Percentiles rank a stretch among this genome's conserved stretches.
These are phyloP conservation scores for Caenorhabditis sp. DNA, from an alignment of 2,888 invertebrate species.

Conservation along the genomic window DNA sequence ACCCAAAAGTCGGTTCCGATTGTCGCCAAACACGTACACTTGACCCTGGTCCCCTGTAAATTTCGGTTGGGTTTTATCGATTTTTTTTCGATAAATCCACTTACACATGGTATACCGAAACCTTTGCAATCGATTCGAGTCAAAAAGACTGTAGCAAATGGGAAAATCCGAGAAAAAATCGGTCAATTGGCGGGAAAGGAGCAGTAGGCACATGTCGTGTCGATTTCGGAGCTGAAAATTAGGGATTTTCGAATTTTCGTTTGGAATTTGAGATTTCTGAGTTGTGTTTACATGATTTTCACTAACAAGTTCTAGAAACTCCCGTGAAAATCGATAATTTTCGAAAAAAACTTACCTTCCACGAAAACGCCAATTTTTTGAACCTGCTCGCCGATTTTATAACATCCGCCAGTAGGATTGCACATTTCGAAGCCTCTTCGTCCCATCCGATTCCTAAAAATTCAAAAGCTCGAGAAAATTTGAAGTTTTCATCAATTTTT, in stretches of 20 bases:
- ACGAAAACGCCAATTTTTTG: slow-evolving; percentile 9
- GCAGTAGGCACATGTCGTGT: slow-evolving; percentile 5
- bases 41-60: slow-evolving; percentile 18
- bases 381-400: neutral
- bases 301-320: too few relatives aligned
- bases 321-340: neutral
- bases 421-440: neutral
- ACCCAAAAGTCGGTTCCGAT: slow-evolving; percentile 5
- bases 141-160: neutral
- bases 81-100: too few relatives aligned
- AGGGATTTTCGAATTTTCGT: neutral
- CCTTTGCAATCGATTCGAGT: neutral
- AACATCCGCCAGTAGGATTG: neutral
- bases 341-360: slow-evolving; percentile 2
- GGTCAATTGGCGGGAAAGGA: neutral
- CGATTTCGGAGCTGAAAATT: slow-evolving; percentile 4
- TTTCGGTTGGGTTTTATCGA: too few relatives aligned
- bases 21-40: slow-evolving; percentile 24
- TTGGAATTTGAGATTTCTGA: neutral
- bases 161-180: slow-evolving; percentile 33
- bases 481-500: too few relatives aligned
- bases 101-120: slow-evolving; percentile 21
- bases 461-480: too few relatives aligned
- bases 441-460: slow-evolving; percentile 20
- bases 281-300: too few relatives aligned